A percentile compares a stretch with the other conserved stretches of the same genome.
These are phyloP conservation scores for Cyclopterus lumpus DNA, from an alignment of 2,797 vertebrate species.

Conservation along the genomic window DNA sequence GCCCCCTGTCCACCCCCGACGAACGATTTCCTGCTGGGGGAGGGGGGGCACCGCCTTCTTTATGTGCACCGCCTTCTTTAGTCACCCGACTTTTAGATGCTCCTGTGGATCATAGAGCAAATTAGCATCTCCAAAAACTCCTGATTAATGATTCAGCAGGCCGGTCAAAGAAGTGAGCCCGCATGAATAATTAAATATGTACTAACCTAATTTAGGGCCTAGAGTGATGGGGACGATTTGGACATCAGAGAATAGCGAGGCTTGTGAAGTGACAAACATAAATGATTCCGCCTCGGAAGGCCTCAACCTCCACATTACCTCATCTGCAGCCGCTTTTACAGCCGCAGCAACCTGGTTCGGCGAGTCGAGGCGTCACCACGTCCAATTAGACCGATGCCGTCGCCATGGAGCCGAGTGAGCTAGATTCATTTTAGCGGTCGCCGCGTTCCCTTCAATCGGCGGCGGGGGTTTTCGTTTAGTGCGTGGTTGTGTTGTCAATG, in stretches of 20 bases:
- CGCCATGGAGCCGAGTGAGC: conserved; percentile 9
- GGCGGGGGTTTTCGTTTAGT: neutral
- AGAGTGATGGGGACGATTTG: conserved; percentile 30
- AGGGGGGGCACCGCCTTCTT: neutral
- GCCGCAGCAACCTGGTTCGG: conserved; percentile 15
- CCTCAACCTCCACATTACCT: conserved; percentile 20
- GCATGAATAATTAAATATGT: conserved; percentile 79
- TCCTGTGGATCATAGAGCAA: conserved; percentile 54
- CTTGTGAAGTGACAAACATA: conserved; percentile 36
- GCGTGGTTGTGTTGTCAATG: conserved; percentile 24
- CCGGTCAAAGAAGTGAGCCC: conserved; percentile 70
- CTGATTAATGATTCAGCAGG: conserved; percentile 73
- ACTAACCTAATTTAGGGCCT: conserved; percentile 75
- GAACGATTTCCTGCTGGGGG: neutral
- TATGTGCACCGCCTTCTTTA: neutral
- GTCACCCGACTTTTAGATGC: conserved; percentile 52
- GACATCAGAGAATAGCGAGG: conserved; percentile 47
- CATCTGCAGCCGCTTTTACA: conserved; percentile 24
- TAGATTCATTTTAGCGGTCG: conserved; percentile 31
- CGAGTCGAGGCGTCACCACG: conserved; percentile 8
- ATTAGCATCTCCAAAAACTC: conserved; percentile 71
- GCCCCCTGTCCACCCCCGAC: neutral
- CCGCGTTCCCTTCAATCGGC: conserved; percentile 3
- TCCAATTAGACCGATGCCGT: conserved; percentile 42
- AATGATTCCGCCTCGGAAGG: conserved; percentile 40